These are phyloP conservation scores for Octodon degus DNA, from an alignment of 2,113 vertebrate genomes.

Conservation along the genomic window DNA sequence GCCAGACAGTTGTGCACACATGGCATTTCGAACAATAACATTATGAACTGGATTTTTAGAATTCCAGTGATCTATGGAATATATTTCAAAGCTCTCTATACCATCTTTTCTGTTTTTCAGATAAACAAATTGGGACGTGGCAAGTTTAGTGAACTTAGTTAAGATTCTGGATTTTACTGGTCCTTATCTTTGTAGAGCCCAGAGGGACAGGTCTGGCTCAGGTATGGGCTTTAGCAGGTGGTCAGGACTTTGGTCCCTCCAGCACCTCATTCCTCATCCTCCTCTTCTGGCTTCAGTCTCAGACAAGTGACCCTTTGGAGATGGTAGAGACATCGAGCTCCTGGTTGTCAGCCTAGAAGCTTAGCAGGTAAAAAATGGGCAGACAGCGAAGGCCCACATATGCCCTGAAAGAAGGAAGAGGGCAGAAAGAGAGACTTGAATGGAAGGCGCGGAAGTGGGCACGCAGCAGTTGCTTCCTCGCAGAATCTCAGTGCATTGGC, in stretches of 20 bases:
- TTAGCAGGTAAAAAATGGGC: not conserved
- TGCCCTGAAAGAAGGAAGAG: not conserved
- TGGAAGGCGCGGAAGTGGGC: not conserved
- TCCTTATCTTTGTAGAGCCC: not conserved
- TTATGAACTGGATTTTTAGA: not conserved
- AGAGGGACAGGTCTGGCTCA: not conserved
- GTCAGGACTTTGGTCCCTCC: not conserved
- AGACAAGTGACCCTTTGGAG: not conserved
- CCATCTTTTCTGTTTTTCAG: not conserved
- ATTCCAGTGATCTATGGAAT: not conserved
- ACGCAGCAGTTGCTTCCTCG: not conserved
- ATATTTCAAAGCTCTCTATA: not conserved
- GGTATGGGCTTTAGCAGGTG: not conserved
- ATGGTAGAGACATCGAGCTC: not conserved
- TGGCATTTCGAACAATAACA: not conserved
- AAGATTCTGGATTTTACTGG: not conserved
- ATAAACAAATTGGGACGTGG: not conserved
- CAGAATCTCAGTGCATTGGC: not conserved
- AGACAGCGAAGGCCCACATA: not conserved
- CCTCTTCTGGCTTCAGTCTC: not conserved
- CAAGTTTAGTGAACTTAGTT: not conserved
- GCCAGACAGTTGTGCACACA: not conserved
- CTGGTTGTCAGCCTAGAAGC: not conserved
- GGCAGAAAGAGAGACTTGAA: not conserved
- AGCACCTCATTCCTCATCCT: not conserved